Evolutionary conservation across 1,140 invertebrate species (phyloP), one percentile per base, ranked within the genome.

Genomic region (Drosophila santomea): DNA sequence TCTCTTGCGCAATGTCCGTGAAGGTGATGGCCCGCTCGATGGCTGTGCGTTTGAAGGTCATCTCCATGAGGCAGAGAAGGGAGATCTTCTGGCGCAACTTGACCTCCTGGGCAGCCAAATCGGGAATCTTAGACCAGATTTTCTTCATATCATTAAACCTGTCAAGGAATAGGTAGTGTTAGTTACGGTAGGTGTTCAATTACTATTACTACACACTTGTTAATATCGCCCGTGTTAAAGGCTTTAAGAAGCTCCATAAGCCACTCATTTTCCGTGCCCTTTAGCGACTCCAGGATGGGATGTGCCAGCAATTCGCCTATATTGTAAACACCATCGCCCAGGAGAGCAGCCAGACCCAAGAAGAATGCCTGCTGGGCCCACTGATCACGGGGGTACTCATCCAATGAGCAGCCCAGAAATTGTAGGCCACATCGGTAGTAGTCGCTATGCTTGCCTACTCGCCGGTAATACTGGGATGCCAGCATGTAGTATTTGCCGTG

Each of bases 301-400:
- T 99, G 98, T 20, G 98, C 97, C 32, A 99, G 92, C 86, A 99
- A 93, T 93, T 99, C 99, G 0, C 98, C 98, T 86, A 99, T 96
- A 93, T 99, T 99, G 92, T 99, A 99, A 15, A 99, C 97, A 41
- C 97, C 97, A 86, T 99, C 97, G 10, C 98, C 98, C 1, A 99
- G 92, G 11, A 99, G 94, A 1, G 98, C 98, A 10, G 99, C 98
- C 5, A 99, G 93, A 0, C 98, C 97, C 14, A 99, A 94, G 79
- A 98, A 96, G 91, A 98, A 97, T 0, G 98, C 98, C 91, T 96
- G 96, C 77, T 96, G 96, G 67, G 95, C 95, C 93, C 97, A 96
- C 90, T 96, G 95, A 78, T 95, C 94, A 11, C 82, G 81, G 0
- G 92, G 92, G 55, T 79, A 92, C 48, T 95, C 95, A 4, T 98